Conservation (phyloP, 2,113 vertebrate genomes). For the Rhagologus leucostigma region DNA sequence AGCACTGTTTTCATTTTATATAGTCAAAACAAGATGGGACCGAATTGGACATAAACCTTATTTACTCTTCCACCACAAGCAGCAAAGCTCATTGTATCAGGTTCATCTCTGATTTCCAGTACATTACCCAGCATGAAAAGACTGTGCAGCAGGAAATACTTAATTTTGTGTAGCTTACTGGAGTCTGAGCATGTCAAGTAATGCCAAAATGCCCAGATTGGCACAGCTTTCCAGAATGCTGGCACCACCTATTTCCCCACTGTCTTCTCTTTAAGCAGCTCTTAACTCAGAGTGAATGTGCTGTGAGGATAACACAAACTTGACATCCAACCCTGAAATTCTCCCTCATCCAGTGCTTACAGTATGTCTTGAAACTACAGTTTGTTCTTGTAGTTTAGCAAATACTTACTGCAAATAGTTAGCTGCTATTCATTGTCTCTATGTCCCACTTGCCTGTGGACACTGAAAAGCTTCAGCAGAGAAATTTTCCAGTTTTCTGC, state of each 20-base stretch:
- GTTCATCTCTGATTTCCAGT: conserved; percentile 9
- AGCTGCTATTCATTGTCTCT: not conserved
- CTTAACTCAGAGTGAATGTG: not conserved
- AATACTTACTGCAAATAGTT: not conserved
- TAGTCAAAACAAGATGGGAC: not conserved
- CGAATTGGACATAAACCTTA: not conserved
- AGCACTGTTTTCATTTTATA: not conserved
- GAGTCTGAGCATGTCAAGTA: not conserved
- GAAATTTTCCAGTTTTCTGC: too few relatives aligned
- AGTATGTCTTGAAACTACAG: not conserved
- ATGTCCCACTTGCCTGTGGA: not conserved
- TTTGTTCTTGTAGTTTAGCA: not conserved
- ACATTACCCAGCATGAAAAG: not conserved
- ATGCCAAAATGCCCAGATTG: not conserved
- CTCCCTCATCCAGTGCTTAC: not conserved
- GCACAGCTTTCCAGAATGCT: not conserved
- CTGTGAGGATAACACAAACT: not conserved
- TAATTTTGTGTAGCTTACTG: not conserved
- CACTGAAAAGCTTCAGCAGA: too few relatives aligned
- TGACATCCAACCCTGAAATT: not conserved
- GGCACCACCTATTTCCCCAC: not conserved
- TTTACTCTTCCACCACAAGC: not conserved
- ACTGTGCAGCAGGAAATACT: not conserved
- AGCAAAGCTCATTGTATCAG: not conserved
- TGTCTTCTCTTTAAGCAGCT: not conserved